Evolutionary conservation across 1,140 invertebrate genomes (phyloP).

Genomic region (Drosophila takahashii): DNA sequence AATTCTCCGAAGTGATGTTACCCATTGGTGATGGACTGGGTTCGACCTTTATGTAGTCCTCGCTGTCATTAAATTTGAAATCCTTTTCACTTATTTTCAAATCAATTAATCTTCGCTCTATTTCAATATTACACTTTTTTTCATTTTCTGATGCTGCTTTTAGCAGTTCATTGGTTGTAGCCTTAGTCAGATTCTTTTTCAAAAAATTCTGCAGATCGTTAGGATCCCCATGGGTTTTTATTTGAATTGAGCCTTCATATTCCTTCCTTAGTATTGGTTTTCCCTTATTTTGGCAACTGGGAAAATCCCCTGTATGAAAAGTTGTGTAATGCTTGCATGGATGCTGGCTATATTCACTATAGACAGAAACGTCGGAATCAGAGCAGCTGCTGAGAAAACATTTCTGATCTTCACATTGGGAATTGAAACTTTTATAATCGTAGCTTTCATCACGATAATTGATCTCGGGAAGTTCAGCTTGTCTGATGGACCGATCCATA

Average conservation of each 20-base stretch:
- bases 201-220: slow-evolving; percentile 80
- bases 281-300: slow-evolving; percentile 42
- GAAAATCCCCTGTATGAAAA: slow-evolving; percentile 42
- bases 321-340: slow-evolving; percentile 45
- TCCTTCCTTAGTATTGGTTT: slow-evolving; percentile 8
- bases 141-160: slow-evolving; percentile 41
- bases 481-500: not conserved
- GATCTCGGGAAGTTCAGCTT: not conserved
- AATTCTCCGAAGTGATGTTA: no score
- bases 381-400: slow-evolving; percentile 62
- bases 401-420: slow-evolving; percentile 2
- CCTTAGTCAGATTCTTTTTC: slow-evolving; percentile 74
- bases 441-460: slow-evolving; percentile 36
- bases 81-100: slow-evolving; percentile 20
- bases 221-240: slow-evolving; percentile 50
- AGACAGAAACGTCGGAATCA: slow-evolving; percentile 59
- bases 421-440: not conserved
- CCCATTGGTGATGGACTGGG: no score
- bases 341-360: slow-evolving; percentile 40
- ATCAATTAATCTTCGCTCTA: slow-evolving; percentile 62
- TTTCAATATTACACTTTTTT: slow-evolving; percentile 78
- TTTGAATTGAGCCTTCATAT: slow-evolving; percentile 1
- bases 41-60: no score
- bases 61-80: slow-evolving; percentile 24
- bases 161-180: slow-evolving; percentile 70